Evolutionary conservation across 2,113 vertebrate species (phyloP).

Genomic region (Tretioscincus oriximinensis): DNA sequence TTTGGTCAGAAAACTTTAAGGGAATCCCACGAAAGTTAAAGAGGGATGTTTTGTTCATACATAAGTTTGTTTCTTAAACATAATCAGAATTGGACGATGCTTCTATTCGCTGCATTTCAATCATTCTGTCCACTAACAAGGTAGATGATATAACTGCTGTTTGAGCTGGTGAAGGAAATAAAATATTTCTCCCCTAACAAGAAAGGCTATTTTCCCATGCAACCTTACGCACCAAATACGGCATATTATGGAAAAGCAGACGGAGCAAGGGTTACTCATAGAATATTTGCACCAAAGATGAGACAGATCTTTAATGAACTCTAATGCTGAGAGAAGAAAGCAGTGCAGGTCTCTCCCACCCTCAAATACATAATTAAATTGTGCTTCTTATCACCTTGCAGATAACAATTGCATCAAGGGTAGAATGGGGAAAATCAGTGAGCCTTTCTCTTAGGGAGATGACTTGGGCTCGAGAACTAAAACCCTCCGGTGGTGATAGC

Average conservation of each 20-base stretch:
- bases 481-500: slow-evolving; percentile 18
- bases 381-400: slow-evolving; percentile 14
- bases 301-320: slow-evolving; percentile 30
- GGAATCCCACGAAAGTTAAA: slow-evolving; percentile 29
- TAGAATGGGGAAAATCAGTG: slow-evolving; percentile 29
- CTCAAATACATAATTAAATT: slow-evolving; percentile 24
- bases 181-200: slow-evolving; percentile 1
- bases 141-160: slow-evolving; percentile 1
- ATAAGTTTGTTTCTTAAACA: slow-evolving; percentile 45
- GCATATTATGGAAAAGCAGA: not conserved
- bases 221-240: slow-evolving; percentile 11
- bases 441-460: slow-evolving; percentile 24
- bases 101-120: slow-evolving; percentile 45
- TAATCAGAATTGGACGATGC: slow-evolving; percentile 40
- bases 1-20: slow-evolving; percentile 24
- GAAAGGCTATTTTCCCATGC: slow-evolving; percentile 20
- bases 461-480: slow-evolving; percentile 38
- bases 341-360: not conserved
- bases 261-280: not conserved
- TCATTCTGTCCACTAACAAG: slow-evolving; percentile 4
- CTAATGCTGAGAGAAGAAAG: not conserved
- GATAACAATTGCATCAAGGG: slow-evolving; percentile 33
- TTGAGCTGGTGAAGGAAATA: slow-evolving; percentile 5
- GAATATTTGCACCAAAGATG: not conserved
- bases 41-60: slow-evolving; percentile 28